Conservation (phyloP, 1,140 invertebrate genomes). For the Acromyrmex echinatior region DNA sequence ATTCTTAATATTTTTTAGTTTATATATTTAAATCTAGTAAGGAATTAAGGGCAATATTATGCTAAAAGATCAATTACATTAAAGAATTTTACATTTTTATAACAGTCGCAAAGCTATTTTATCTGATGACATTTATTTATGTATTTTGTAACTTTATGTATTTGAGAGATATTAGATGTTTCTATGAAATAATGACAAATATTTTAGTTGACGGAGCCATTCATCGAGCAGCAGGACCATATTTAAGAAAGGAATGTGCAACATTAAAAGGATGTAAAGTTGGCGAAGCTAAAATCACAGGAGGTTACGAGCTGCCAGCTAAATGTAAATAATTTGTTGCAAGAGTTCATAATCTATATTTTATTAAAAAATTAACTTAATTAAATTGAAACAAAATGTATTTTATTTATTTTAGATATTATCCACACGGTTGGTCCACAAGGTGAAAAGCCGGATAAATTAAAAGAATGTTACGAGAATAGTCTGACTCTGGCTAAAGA, state of each 20-base stretch:
- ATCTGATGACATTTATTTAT: too few relatives aligned
- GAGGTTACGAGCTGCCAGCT: constrained; percentile 92
- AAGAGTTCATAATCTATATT: background rate
- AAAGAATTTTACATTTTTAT: too few relatives aligned
- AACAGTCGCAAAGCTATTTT: too few relatives aligned
- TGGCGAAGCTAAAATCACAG: constrained; percentile 94
- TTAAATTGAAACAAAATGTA: constrained; percentile 9
- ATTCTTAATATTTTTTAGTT: too few relatives aligned
- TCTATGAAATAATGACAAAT: constrained; percentile 31
- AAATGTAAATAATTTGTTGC: constrained; percentile 88
- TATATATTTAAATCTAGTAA: too few relatives aligned
- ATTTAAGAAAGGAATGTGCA: constrained; percentile 91
- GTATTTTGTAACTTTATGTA: background rate
- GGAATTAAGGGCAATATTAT: too few relatives aligned
- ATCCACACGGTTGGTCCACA: constrained; percentile 94
- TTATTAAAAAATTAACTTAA: background rate
- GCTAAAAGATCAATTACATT: too few relatives aligned
- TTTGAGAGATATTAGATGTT: background rate
- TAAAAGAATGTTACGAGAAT: constrained; percentile 91
- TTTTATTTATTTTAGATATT: constrained; percentile 88
- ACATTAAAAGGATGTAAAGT: constrained; percentile 91
- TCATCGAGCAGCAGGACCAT: constrained; percentile 91
- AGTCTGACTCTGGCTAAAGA: constrained; percentile 88
- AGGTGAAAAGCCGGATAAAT: constrained; percentile 89
- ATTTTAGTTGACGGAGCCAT: constrained; percentile 94